phyloP scores from a whole-genome alignment of 1,140 invertebrate species.

The Leptonema lineaticorne region DNA sequence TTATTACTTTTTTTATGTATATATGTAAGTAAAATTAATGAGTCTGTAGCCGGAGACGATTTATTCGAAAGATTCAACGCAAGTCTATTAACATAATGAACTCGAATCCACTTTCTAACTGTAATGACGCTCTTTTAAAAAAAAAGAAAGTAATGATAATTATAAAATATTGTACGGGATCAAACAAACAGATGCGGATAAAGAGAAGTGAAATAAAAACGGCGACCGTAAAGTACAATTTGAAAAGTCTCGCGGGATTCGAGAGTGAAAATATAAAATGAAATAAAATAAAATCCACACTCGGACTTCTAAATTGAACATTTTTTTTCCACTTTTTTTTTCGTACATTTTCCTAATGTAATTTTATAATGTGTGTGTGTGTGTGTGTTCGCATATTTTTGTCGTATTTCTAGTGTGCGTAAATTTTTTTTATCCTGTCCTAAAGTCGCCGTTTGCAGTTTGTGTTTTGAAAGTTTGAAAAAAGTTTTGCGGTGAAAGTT shows the following conservation, averaged over 20 bases:
- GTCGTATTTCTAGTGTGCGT: too few relatives aligned
- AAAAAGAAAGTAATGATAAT: not conserved
- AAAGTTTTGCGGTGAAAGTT: too few relatives aligned
- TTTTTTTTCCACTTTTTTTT: conserved; percentile 16
- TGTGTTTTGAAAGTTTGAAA: too few relatives aligned
- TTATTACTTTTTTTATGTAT: too few relatives aligned
- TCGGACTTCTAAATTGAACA: conserved; percentile 9
- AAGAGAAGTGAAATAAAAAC: not conserved
- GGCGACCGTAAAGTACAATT: too few relatives aligned
- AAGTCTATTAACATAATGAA: conserved; percentile 13
- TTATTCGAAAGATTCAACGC: not conserved
- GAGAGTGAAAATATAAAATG: conserved; percentile 1
- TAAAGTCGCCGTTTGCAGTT: too few relatives aligned
- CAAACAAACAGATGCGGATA: not conserved
- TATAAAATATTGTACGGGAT: not conserved
- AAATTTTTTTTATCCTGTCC: too few relatives aligned
- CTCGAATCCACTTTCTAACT: not conserved
- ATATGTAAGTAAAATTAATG: conserved; percentile 3
- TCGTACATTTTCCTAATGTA: conserved; percentile 14
- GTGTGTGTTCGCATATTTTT: too few relatives aligned
- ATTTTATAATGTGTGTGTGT: not conserved
- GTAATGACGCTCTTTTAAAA: not conserved
- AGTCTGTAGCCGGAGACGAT: not conserved
- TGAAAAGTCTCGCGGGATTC: not conserved
- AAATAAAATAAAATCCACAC: too few relatives aligned